Percentiles rank a stretch among this genome's conserved stretches.
phyloP scores from a whole-genome alignment of 2,888 invertebrate genomes.

The Aspidiotus rigidus region DNA sequence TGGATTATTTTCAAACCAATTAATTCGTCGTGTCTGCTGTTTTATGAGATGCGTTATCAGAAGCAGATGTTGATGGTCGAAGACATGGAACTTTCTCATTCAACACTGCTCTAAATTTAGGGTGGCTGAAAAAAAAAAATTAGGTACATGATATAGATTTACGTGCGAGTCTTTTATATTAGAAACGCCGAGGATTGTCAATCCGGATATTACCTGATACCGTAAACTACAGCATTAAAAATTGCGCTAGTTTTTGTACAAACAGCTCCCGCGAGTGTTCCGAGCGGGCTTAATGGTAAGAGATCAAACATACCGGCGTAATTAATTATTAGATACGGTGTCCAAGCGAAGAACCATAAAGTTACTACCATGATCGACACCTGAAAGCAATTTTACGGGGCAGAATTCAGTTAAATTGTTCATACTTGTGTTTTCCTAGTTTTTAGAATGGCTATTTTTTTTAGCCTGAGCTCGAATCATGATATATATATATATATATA shows the following conservation, averaged over 20 bases:
- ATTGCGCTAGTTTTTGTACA: conserved; percentile 87
- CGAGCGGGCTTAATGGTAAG: conserved; percentile 63
- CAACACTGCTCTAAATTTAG: background rate
- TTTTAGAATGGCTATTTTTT: too few species aligned
- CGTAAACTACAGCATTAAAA: conserved; percentile 84
- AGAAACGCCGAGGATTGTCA: background rate
- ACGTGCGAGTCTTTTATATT: background rate
- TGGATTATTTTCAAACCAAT: too few species aligned
- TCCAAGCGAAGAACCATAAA: conserved; percentile 81
- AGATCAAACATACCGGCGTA: conserved; percentile 68
- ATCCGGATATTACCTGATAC: conserved; percentile 59
- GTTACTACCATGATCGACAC: conserved; percentile 83
- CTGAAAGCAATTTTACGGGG: conserved; percentile 41
- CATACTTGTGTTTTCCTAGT: background rate
- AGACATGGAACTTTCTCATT: background rate
- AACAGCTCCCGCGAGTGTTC: conserved; percentile 79
- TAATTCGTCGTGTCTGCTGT: background rate
- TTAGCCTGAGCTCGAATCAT: background rate
- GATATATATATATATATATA: background rate
- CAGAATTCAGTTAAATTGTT: conserved; percentile 4
- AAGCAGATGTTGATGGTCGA: background rate
- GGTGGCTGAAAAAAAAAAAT: background rate
- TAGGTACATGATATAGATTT: background rate
- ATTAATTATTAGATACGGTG: conserved; percentile 77
- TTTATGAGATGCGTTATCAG: background rate